phyloP scores from a whole-genome alignment of 2,888 invertebrate genomes.

The Cremastobaeus sp. region DNA sequence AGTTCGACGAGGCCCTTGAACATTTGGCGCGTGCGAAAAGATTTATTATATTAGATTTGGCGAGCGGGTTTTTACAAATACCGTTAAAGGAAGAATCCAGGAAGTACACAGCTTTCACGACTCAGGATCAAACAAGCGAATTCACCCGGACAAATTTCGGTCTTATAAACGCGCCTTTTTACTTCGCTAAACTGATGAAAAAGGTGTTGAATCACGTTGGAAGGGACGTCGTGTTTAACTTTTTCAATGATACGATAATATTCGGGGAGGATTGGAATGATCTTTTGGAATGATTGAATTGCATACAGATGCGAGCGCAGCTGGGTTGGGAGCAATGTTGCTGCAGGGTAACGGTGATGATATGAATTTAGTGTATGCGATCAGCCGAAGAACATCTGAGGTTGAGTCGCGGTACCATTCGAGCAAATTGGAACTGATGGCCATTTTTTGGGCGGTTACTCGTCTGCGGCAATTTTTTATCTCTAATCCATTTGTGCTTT shows the following conservation, averaged over 20 bases:
- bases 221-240: slow-evolving; percentile 7
- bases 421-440: background rate
- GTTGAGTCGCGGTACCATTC: background rate
- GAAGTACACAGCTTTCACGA: slow-evolving; percentile 5
- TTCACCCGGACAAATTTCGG: slow-evolving; percentile 48
- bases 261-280: background rate
- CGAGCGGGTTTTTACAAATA: slow-evolving; percentile 8
- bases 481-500: background rate
- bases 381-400: background rate
- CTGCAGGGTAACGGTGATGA: background rate
- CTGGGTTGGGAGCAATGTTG: background rate
- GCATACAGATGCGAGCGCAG: slow-evolving; percentile 17
- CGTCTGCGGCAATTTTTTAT: background rate
- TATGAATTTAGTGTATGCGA: background rate
- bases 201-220: slow-evolving; percentile 12
- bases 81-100: slow-evolving; percentile 6
- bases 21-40: background rate
- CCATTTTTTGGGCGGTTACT: background rate
- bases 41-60: background rate
- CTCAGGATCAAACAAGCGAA: slow-evolving; percentile 59
- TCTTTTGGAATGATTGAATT: slow-evolving; percentile 2
- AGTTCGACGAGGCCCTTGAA: background rate
- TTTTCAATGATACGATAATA: slow-evolving; percentile 13
- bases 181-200: slow-evolving; percentile 60
- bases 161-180: slow-evolving; percentile 56